Evolutionary conservation across 1,140 invertebrate species (phyloP), one percentile per base, ranked within the genome.

Genomic region (Philopotamus ludificatus): DNA sequence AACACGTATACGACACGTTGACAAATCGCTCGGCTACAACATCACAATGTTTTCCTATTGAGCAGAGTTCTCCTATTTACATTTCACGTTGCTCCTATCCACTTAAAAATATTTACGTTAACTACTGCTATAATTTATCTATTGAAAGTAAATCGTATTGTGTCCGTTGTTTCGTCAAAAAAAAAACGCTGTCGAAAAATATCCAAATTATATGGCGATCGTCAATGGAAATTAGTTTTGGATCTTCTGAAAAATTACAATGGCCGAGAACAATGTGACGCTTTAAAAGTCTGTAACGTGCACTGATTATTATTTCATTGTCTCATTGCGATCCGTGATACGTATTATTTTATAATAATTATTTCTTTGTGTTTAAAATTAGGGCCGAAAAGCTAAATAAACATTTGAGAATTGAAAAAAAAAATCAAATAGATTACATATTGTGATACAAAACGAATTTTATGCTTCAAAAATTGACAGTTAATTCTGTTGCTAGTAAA

Each of bases 101-200:
- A 20, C 53, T 39, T 41, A 16, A 34, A 25, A 47, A 47, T 60
- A 22, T 47, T 47, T 45, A 60, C 20, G 55, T 47, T 60, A 60
- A 60, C 57, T 60, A 47, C 57, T 47, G 42, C 57, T 60, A 60
- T 60, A 60, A 60, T 60, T 60, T 47, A 60, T 60, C 57, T 16
- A 47, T 60, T 60, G 57, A 58, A 58, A 21, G 39, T 28, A 23
- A 58, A 58, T 45, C 21, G 55, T 25, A 58, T 58, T 58, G 39
- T 58, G n/a, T 25, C 20, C 7, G 9, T 22, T 47, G 44, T 47
- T 20, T 39, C 9, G 50, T 9, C n/a, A n/a, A 47, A 47, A 47
- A 47, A 47, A 47, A 47, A 47, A 47, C 44, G 8, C 7, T 47
- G 44, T 8, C 44, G 44, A 47, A 47, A 34, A 47, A 47, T 47